phyloP scores from a whole-genome alignment of 2,888 invertebrate genomes.

The Aelia acuminata region DNA sequence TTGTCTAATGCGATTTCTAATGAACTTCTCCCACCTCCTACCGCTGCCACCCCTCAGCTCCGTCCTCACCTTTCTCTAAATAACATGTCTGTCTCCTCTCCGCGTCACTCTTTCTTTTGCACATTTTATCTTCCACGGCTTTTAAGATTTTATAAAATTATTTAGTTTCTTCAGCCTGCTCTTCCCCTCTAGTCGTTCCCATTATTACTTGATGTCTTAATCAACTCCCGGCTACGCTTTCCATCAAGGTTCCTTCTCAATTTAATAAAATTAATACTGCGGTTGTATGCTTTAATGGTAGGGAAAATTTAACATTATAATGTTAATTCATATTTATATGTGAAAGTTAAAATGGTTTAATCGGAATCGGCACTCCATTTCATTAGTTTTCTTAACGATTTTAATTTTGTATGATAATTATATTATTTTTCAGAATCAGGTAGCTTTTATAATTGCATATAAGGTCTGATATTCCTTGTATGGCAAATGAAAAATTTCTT shows the following conservation, averaged over 20 bases:
- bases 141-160: conserved; percentile 27
- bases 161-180: not conserved
- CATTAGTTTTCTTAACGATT: too few relatives aligned
- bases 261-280: not conserved
- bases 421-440: too few relatives aligned
- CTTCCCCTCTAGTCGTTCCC: not conserved
- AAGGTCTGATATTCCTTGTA: too few relatives aligned
- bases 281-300: too few relatives aligned
- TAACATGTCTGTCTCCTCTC: not conserved
- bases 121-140: conserved; percentile 38
- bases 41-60: not conserved
- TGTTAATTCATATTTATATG: too few relatives aligned
- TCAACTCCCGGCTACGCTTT: not conserved
- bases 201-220: conserved; percentile 21
- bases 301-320: too few relatives aligned
- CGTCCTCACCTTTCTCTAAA: conserved; percentile 33
- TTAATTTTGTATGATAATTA: too few relatives aligned
- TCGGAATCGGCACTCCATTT: too few relatives aligned
- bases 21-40: conserved; percentile 51
- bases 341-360: too few relatives aligned
- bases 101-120: not conserved
- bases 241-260: not conserved
- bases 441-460: too few relatives aligned
- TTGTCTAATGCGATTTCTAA: conserved; percentile 61
- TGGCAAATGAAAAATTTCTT: too few relatives aligned